Percentiles rank a stretch among this genome's conserved stretches.
Conservation (phyloP, 2,113 vertebrate genomes). For the Macquaria ambigua region DNA sequence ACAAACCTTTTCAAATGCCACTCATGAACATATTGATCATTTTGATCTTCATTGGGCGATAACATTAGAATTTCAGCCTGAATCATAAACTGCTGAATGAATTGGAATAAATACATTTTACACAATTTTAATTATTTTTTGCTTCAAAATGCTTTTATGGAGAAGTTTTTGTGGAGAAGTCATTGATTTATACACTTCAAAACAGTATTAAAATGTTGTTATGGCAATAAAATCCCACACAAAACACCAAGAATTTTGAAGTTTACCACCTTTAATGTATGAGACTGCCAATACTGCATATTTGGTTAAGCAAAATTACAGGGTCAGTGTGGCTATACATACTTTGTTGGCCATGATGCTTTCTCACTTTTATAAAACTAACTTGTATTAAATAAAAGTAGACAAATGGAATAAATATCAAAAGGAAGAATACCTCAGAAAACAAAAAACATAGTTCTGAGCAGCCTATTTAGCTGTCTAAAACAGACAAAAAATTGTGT, state of each 20-base stretch:
- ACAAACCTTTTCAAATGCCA: background rate
- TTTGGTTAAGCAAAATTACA: background rate
- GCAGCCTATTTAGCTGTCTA: background rate
- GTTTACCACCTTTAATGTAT: background rate
- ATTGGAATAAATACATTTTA: background rate
- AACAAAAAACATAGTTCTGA: no score
- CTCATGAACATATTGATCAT: background rate
- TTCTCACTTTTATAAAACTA: background rate
- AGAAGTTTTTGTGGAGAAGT: background rate
- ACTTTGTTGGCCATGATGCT: background rate
- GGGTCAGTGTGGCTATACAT: background rate
- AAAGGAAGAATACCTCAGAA: background rate
- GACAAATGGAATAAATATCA: background rate
- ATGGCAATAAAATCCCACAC: background rate
- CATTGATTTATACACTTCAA: background rate
- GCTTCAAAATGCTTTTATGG: background rate
- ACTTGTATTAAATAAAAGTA: background rate
- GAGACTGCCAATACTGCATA: background rate
- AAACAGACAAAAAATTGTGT: constrained; percentile 1
- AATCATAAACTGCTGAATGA: background rate
- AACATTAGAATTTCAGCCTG: background rate
- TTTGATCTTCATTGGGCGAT: background rate
- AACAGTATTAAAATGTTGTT: background rate
- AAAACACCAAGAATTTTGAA: background rate
- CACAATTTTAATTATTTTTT: background rate